Conservation (phyloP, 2,888 invertebrate species). For the Heteromyza rotundicornis region DNA sequence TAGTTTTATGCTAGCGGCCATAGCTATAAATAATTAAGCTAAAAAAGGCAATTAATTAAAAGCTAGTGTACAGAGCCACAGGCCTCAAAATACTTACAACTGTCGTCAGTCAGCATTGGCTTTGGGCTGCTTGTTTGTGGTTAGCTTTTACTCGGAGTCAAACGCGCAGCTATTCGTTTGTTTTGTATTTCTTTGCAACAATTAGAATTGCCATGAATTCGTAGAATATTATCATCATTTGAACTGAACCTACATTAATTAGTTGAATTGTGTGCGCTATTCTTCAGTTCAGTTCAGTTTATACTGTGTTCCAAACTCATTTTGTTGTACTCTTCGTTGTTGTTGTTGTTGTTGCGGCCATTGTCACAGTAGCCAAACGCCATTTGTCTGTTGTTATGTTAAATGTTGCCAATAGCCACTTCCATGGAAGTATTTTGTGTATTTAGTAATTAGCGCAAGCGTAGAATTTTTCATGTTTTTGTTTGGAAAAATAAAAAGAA, state of each 20-base stretch:
- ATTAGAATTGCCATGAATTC: constrained; percentile 1
- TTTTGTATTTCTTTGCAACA: background rate
- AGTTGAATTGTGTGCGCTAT: constrained; percentile 26
- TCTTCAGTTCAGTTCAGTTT: background rate
- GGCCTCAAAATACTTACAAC: constrained; percentile 12
- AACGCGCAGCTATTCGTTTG: too few relatives aligned
- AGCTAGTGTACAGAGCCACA: constrained; percentile 36
- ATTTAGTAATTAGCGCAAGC: background rate
- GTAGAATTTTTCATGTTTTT: background rate
- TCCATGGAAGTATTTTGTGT: background rate
- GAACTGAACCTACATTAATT: constrained; percentile 31
- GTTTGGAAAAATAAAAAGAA: background rate
- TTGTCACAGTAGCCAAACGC: too few relatives aligned
- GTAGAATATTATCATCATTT: constrained; percentile 4
- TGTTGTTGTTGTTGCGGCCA: background rate
- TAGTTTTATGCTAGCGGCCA: constrained; percentile 13
- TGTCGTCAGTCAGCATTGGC: too few relatives aligned
- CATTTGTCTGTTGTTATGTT: background rate
- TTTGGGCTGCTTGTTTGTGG: background rate
- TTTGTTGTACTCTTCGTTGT: background rate
- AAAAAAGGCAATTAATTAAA: constrained; percentile 58
- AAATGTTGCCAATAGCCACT: background rate
- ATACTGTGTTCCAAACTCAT: background rate
- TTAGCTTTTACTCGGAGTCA: background rate
- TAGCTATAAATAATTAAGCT: constrained; percentile 51